Evolutionary conservation across 2,797 vertebrate genomes (phyloP), one percentile per base, ranked within the genome.

Genomic region (Bryconaethiops microstoma): DNA sequence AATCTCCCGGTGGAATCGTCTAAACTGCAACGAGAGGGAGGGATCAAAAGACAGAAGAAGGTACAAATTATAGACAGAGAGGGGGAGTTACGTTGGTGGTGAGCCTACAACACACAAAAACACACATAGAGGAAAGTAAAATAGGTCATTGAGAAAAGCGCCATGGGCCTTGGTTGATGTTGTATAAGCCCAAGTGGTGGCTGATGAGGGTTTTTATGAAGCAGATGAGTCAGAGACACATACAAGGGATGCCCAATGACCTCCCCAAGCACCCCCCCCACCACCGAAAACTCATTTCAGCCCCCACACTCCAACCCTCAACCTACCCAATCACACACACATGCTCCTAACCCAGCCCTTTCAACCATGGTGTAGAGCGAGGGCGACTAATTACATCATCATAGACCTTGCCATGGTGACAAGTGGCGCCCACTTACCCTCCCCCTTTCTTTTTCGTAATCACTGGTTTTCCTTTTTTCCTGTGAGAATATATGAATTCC

Each of bases 1-100:
- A 79, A 99, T 95, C 84, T 99, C 97, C 86, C 95, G 95, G 89
- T 98, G 97, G 91, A 98, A 99, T 87, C 93, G 95, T 90, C 94
- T 97, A 90, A 98, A 97, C 97, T 99, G 92, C 64, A 59, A 59
- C 29, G 23, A 65, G 35, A 82, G 52, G 74, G 10, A 65, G 23
- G 10, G 45, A 68, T 71, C 17, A 42, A 29, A 39, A 40, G 55
- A 63, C 16, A 9, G 9, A 55, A 42, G 5, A 50, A 14, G 17
- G 52, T 21, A 57, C 7, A 40, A 45, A 45, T 12, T 6, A 69
- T 57, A 60, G 23, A 63, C 14, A 57, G 65, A 17, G 19, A 25
- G 35, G 19, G 7, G 21, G 50, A 59, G 25, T 16, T 62, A 35
- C 45, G 16, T 67, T 65, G 19, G 29, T 60, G 40, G 60, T 23